Percentiles rank a stretch among this genome's conserved stretches.
Conservation (phyloP, 2,888 invertebrate species). For the Chelonus formosanus region DNA sequence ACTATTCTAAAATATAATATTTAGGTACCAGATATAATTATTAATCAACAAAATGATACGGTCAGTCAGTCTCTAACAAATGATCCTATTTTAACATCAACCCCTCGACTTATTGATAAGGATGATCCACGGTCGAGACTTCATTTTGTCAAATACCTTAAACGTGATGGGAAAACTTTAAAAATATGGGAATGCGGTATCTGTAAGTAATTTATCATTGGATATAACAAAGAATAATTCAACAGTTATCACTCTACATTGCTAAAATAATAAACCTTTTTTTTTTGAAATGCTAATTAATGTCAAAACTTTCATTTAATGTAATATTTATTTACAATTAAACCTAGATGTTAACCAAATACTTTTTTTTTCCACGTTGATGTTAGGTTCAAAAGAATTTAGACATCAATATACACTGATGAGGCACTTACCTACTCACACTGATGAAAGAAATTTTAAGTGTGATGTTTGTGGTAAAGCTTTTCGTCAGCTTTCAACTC, state of each 20-base stretch:
- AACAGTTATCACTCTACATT: too few species aligned
- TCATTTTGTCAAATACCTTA: constrained; percentile 75
- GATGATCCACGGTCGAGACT: constrained; percentile 70
- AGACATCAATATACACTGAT: constrained; percentile 80
- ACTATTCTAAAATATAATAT: neutral
- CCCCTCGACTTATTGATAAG: constrained; percentile 67
- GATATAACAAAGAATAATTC: neutral
- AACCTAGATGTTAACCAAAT: too few species aligned
- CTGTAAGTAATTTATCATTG: constrained; percentile 68
- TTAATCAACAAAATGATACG: constrained; percentile 5
- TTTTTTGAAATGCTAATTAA: too few species aligned
- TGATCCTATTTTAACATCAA: constrained; percentile 36
- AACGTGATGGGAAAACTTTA: constrained; percentile 73
- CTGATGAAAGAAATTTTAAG: constrained; percentile 79
- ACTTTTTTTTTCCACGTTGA: neutral
- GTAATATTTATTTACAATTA: neutral
- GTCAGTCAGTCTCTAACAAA: constrained; percentile 33
- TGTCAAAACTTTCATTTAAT: too few species aligned
- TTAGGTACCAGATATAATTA: constrained; percentile 19
- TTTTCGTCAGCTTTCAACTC: constrained; percentile 77
- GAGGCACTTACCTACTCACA: constrained; percentile 80
- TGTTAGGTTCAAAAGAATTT: constrained; percentile 75
- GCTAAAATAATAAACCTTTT: too few species aligned
- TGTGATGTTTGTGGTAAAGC: constrained; percentile 79
- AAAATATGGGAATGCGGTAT: constrained; percentile 81